phyloP scores from a whole-genome alignment of 2,888 invertebrate species.

The Hypselothyrea guttata region DNA sequence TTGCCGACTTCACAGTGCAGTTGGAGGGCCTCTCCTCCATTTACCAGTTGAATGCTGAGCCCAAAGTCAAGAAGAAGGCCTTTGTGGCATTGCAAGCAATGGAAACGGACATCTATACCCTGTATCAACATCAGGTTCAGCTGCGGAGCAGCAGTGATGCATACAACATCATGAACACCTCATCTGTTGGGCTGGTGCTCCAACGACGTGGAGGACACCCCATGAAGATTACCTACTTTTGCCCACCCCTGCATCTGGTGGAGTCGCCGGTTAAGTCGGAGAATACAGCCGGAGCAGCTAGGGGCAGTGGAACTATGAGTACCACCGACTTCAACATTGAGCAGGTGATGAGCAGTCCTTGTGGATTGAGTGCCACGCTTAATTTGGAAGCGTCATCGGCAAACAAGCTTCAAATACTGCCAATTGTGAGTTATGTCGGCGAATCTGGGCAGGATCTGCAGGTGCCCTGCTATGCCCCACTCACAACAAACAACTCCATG shows the following conservation, averaged over 20 bases:
- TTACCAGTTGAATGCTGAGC: slow-evolving; percentile 96
- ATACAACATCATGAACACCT: slow-evolving; percentile 89
- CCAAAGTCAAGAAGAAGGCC: slow-evolving; percentile 94
- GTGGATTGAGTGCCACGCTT: slow-evolving; percentile 94
- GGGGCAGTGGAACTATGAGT: slow-evolving; percentile 28
- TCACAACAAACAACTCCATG: slow-evolving; percentile 93
- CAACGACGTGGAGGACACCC: slow-evolving; percentile 94
- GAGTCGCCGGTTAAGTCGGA: slow-evolving; percentile 37
- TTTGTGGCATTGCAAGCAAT: slow-evolving; percentile 95
- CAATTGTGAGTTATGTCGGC: slow-evolving; percentile 77
- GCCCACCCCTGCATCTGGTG: slow-evolving; percentile 63
- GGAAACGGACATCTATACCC: slow-evolving; percentile 92
- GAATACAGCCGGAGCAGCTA: slow-evolving; percentile 82
- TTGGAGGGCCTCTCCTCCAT: slow-evolving; percentile 95
- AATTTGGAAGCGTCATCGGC: slow-evolving; percentile 94
- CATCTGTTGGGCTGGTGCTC: slow-evolving; percentile 93
- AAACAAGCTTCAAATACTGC: slow-evolving; percentile 84
- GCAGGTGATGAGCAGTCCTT: slow-evolving; percentile 70
- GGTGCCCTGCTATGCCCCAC: slow-evolving; percentile 90
- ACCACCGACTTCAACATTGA: slow-evolving; percentile 86
- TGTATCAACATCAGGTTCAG: slow-evolving; percentile 91
- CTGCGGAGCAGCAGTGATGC: slow-evolving; percentile 87
- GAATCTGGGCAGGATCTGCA: slow-evolving; percentile 59
- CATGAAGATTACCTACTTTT: slow-evolving; percentile 95
- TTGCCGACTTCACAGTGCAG: slow-evolving; percentile 95